Percentiles rank a stretch among this genome's conserved stretches.
phyloP scores from a whole-genome alignment of 1,140 invertebrate genomes.

The Berghia stephanieae region DNA sequence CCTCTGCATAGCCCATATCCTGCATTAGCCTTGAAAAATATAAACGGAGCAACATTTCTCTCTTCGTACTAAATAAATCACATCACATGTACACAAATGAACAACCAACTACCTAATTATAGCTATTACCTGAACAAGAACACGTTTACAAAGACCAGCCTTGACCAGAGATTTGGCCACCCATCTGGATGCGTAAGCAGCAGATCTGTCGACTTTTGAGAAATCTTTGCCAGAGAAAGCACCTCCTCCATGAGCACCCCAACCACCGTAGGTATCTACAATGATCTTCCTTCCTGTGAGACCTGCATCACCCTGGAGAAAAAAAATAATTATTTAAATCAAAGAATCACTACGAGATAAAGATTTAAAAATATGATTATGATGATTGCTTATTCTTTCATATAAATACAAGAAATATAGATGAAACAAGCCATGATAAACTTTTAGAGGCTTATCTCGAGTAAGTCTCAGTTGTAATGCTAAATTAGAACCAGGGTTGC shows the following conservation, averaged over 20 bases:
- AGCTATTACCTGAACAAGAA: conserved; percentile 76
- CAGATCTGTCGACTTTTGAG: conserved; percentile 95
- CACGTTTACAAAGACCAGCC: conserved; percentile 85
- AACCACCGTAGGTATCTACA: conserved; percentile 97
- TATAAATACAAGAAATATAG: too few relatives aligned
- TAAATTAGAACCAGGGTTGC: too few relatives aligned
- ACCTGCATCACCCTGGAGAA: conserved; percentile 86
- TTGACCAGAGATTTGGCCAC: conserved; percentile 92
- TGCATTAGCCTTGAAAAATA: too few relatives aligned
- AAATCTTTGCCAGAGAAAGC: conserved; percentile 96
- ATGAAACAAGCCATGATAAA: too few relatives aligned
- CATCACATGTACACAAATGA: conserved; percentile 18
- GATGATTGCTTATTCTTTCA: too few relatives aligned
- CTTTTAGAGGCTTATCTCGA: too few relatives aligned
- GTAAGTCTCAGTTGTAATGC: too few relatives aligned
- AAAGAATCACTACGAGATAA: background rate
- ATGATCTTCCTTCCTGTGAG: conserved; percentile 96
- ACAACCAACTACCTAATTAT: too few relatives aligned
- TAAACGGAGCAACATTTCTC: too few relatives aligned
- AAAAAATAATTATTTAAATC: conserved; percentile 8
- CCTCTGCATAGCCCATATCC: too few relatives aligned
- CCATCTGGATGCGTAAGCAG: conserved; percentile 95
- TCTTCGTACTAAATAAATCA: too few relatives aligned
- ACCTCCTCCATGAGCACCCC: conserved; percentile 96
- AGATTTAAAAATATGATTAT: too few relatives aligned